Evolutionary conservation across 2,113 vertebrate species (phyloP), one percentile per base, ranked within the genome.

Genomic region (Cyanoramphus novaezelandiae): DNA sequence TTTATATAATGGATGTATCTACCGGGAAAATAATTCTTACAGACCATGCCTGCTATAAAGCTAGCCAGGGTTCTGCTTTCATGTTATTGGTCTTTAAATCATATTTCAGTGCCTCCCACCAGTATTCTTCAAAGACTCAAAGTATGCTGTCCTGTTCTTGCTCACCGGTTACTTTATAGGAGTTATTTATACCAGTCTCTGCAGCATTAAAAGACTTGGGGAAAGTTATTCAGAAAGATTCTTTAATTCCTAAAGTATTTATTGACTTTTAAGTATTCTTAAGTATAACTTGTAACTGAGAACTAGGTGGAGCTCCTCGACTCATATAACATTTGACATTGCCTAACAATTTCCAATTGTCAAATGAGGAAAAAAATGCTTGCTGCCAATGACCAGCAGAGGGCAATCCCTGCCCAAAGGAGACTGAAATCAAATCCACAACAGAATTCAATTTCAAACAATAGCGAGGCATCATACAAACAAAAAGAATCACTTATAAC

Each of bases 371-470:
- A 18, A 12, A 37, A 76, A 82, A 33, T 0, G 2, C 17, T 27
- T 50, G 53, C 57, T 57, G 14, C 15, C 28, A 28, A 11, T 5
- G 72, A 55, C 94, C 96, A 97, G 92, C 67, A 97, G 97, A 95
- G 97, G 96, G 96, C 91, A 91, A 82, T 52, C 93, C 68, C 64
- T 88, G 63, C 59, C 63, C 74, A 55, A 47, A 0, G 37, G 37
- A 77, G 33, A 43, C 23, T 33, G 53, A 52, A 35, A 41, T 4
- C 41, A n/a, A 71, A 82, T 47, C 16, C 23, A 64, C n/a, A 72
- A 17, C 0, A 0, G 60, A 46, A 86, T n/a, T 67, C 62, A 2
- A 47, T 16, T 87, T 71, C 68, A 50, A 77, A 43, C 39, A 84
- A 50, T 1, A 71, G 33, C 5, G 2, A 60, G 41, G 59, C 44